Base-by-base conservation (phyloP, 2,888 invertebrate genomes). In the Seira musarum region DNA sequence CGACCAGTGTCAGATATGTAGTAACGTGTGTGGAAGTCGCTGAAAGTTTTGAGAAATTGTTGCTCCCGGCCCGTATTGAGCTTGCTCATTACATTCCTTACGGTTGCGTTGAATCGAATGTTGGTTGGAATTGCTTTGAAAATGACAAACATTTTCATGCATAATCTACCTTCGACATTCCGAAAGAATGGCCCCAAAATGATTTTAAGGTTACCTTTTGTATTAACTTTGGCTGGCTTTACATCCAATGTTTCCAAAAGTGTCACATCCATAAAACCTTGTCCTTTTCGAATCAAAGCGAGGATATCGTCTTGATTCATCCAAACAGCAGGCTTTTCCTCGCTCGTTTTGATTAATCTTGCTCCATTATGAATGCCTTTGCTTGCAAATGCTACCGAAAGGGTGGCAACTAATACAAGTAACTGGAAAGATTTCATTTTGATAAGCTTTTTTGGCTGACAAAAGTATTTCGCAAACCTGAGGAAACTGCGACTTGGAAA, bases 21-120 rank as follows among this genome's bases (percentile, higher is more conserved):
- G 76, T 76, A 82, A n/a, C 82, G 75, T 35, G 17, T 82, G 24
- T 61, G 69, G 64, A 60, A 82, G 64, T 46, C 49, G 53, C 72
- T 80, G 17, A 82, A 80, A 1, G 49, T n/a, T 25, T 15, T 1
- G 6, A 82, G 21, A 68, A 82, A 82, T 0, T 17, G 22, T 10
- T 53, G 19, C 0, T 64, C 61, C 49, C 82, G 63, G 6, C 8
- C 2, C 2, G 13, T 25, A 49, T 76, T 24, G 17, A 82, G 21
- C 0, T 53, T 46, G n/a, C 1, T 57, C 0, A 70, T 64, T 10
- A 63, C 63, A 0, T 25, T 1, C 1, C 17, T 24, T 3, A 82
- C 82, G n/a, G 63, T 63, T 0, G 15, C 8, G 15, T 82, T 49
- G 66, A 66, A 78, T 25, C 65, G 53, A 0, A 79, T 3, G 2